These are phyloP conservation scores for Zaprionus bogoriensis DNA, from an alignment of 2,888 invertebrate genomes.

Conservation along the genomic window DNA sequence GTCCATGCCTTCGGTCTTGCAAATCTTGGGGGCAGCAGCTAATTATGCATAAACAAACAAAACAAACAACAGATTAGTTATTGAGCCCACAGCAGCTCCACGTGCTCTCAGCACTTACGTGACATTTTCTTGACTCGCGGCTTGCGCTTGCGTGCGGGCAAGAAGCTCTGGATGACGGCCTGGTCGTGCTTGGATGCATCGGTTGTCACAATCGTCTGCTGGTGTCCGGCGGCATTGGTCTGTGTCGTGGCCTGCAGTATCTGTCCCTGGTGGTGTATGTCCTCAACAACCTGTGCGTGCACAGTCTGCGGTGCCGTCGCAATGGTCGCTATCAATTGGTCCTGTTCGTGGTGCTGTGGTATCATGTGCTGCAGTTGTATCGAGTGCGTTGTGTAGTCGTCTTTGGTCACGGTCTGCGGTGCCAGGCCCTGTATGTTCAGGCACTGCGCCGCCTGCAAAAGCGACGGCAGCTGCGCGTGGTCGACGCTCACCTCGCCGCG, in stretches of 20 bases:
- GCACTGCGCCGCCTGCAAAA: constrained; percentile 86
- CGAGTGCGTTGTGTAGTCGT: constrained; percentile 83
- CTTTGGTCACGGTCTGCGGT: constrained; percentile 83
- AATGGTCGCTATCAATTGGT: constrained; percentile 82
- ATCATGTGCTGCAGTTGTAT: constrained; percentile 83
- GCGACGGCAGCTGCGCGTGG: constrained; percentile 85
- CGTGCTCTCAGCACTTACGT: constrained; percentile 79
- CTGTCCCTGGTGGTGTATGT: constrained; percentile 81
- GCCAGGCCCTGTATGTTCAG: constrained; percentile 86
- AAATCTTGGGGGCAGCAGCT: constrained; percentile 81
- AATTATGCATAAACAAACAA: not conserved
- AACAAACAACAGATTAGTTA: not conserved
- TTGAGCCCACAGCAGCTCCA: not conserved
- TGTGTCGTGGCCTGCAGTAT: constrained; percentile 81
- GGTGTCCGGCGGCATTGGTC: constrained; percentile 76
- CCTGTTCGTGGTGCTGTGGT: constrained; percentile 83
- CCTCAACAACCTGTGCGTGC: constrained; percentile 83
- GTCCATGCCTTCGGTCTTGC: constrained; percentile 82
- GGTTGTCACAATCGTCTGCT: constrained; percentile 80
- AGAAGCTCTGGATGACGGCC: constrained; percentile 83
- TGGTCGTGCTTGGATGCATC: constrained; percentile 81
- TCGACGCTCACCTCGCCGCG: constrained; percentile 86
- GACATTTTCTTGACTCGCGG: constrained; percentile 84
- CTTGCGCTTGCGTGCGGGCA: constrained; percentile 84
- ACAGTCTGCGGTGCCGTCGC: constrained; percentile 82